phyloP scores from a whole-genome alignment of 1,140 invertebrate genomes.

The Lanistes nyassanus region DNA sequence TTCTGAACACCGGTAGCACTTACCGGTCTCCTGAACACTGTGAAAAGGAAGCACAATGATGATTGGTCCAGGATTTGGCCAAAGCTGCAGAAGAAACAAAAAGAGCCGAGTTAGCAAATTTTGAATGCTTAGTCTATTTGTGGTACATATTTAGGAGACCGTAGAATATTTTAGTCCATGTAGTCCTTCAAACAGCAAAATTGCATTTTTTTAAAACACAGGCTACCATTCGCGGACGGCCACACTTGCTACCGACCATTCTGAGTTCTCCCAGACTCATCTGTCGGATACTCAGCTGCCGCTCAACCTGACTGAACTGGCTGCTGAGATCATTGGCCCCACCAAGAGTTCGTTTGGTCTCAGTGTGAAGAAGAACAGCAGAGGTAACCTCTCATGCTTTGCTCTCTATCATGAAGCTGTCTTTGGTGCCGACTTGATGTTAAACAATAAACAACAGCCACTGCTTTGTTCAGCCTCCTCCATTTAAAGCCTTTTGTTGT shows the following conservation, averaged over 20 bases:
- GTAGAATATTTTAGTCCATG: too few species aligned
- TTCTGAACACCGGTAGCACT: neutral
- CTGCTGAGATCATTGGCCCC: slow-evolving; percentile 56
- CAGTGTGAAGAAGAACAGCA: slow-evolving; percentile 6
- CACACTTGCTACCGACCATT: slow-evolving; percentile 55
- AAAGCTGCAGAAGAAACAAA: too few species aligned
- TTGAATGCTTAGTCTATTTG: too few species aligned
- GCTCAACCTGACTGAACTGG: slow-evolving; percentile 50
- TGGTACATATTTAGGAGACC: too few species aligned
- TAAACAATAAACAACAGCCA: neutral
- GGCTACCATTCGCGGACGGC: slow-evolving; percentile 51
- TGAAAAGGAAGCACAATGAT: neutral
- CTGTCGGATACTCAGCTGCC: slow-evolving; percentile 40
- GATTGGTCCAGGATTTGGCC: too few species aligned
- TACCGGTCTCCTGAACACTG: neutral
- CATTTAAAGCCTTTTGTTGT: neutral
- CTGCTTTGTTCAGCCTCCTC: neutral
- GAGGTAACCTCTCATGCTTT: neutral
- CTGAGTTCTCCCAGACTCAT: slow-evolving; percentile 52
- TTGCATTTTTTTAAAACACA: slow-evolving; percentile 19
- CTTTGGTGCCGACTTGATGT: too few species aligned
- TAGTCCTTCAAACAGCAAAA: neutral
- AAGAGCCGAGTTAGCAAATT: too few species aligned
- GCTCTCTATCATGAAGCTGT: too few species aligned
- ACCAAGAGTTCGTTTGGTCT: slow-evolving; percentile 32